Conservation (phyloP, 2,888 invertebrate species). For the Pheosia tremula region DNA sequence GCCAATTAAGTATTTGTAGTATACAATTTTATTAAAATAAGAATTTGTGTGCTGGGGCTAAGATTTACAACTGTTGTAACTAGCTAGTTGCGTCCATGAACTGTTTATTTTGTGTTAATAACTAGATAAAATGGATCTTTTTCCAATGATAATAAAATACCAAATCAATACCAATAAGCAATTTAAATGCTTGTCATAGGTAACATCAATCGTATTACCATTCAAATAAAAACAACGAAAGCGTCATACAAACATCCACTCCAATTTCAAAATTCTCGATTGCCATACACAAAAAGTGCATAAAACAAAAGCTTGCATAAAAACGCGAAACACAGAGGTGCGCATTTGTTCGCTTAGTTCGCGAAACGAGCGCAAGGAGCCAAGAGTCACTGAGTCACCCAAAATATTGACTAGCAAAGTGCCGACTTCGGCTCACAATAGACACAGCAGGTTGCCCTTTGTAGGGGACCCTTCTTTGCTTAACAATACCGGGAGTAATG, state of each 20-base stretch:
- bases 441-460: slow-evolving; percentile 79
- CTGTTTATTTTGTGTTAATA: too few relatives aligned
- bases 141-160: too few relatives aligned
- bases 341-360: slow-evolving; percentile 73
- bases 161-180: background rate
- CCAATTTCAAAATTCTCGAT: slow-evolving; percentile 57
- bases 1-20: background rate
- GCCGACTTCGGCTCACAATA: slow-evolving; percentile 75
- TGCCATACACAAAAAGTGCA: slow-evolving; percentile 59
- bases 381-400: slow-evolving; percentile 64
- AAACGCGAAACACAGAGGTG: slow-evolving; percentile 60
- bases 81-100: too few relatives aligned
- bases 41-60: background rate
- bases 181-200: background rate
- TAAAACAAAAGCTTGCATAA: slow-evolving; percentile 64
- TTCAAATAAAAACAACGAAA: slow-evolving; percentile 18
- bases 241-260: slow-evolving; percentile 53
- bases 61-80: too few relatives aligned
- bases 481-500: slow-evolving; percentile 72
- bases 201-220: background rate
- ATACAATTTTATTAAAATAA: background rate
- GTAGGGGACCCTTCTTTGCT: slow-evolving; percentile 64
- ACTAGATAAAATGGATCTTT: too few relatives aligned
- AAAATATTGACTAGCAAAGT: slow-evolving; percentile 83
- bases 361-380: slow-evolving; percentile 47